A percentile compares a stretch with the other conserved stretches of the same genome.
phyloP scores from a whole-genome alignment of 2,113 vertebrate genomes.

The Psophia crepitans region DNA sequence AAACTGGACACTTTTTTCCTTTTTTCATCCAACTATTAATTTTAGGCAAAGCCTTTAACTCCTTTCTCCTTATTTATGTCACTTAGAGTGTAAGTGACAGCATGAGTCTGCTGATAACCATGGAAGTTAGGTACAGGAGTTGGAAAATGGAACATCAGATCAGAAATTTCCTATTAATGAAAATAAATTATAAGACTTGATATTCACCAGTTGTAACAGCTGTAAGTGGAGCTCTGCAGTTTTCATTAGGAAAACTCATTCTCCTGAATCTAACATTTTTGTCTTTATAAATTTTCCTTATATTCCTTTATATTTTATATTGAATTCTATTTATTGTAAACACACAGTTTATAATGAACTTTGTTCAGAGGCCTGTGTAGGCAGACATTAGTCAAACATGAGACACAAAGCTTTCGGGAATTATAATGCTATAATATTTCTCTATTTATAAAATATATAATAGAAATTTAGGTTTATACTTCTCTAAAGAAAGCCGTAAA shows the following conservation, averaged over 20 bases:
- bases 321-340: conserved; percentile 31
- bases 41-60: not conserved
- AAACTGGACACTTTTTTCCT: not conserved
- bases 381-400: conserved; percentile 34
- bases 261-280: not conserved
- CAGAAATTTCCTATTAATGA: not conserved
- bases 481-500: not conserved
- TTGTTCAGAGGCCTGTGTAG: not conserved
- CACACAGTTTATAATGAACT: not conserved
- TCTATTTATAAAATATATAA: not conserved
- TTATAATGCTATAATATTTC: not conserved
- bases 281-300: not conserved
- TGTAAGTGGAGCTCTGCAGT: not conserved
- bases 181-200: not conserved
- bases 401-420: conserved; percentile 15
- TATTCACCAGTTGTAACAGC: not conserved
- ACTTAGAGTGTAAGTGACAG: not conserved
- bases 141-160: not conserved
- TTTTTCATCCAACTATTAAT: not conserved
- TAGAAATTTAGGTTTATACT: conserved; percentile 2
- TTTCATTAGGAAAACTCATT: not conserved
- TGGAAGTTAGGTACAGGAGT: not conserved
- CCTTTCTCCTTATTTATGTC: not conserved
- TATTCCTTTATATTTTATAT: not conserved
- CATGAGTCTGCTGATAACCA: not conserved